Conservation (phyloP, 35 echinoderm and acorn worm species). For the Ptychodera flava region DNA sequence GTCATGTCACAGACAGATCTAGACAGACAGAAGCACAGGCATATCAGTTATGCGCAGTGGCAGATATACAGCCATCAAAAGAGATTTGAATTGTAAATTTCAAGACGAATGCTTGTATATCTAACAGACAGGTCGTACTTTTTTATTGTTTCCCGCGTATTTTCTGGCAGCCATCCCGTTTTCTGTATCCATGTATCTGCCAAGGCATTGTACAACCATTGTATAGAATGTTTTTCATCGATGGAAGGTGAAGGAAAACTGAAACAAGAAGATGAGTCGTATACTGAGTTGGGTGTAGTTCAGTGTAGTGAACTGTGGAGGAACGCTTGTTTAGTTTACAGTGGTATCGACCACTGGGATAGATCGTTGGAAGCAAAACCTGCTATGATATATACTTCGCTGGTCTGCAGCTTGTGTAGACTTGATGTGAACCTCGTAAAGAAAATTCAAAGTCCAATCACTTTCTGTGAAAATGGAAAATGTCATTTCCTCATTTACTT, state of each 20-base stretch:
- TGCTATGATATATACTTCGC: neutral
- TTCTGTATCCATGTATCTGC: conserved; percentile 24
- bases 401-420: too few relatives aligned
- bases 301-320: neutral
- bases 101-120: too few relatives aligned
- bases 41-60: neutral
- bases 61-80: neutral
- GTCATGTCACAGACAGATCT: neutral
- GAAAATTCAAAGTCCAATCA: too few relatives aligned
- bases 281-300: neutral
- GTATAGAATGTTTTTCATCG: conserved; percentile 38
- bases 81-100: neutral
- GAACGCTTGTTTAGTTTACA: neutral
- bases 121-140: too few relatives aligned
- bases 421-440: too few relatives aligned
- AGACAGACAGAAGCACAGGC: neutral
- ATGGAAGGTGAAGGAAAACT: conserved; percentile 69
- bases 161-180: conserved; percentile 42
- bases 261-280: neutral
- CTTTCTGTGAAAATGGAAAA: too few relatives aligned
- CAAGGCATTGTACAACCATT: conserved; percentile 60
- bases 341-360: neutral
- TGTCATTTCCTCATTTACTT: too few relatives aligned
- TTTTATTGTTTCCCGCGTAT: conserved; percentile 22
- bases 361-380: neutral